phyloP scores from a whole-genome alignment of 92 coral and sea anemone species.

The Palythoa heliodiscus region DNA sequence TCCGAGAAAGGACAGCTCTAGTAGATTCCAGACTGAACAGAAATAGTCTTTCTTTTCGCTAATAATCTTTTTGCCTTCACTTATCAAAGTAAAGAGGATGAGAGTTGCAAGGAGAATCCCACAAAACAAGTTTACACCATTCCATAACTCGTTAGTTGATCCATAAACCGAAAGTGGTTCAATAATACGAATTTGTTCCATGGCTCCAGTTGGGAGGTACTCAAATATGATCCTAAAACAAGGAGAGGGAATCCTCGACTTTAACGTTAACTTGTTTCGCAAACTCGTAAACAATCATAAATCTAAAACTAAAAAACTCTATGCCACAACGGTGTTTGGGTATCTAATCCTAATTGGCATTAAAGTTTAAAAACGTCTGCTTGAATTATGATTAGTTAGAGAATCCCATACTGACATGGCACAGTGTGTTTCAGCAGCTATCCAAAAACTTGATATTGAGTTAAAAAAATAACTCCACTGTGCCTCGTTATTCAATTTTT shows the following conservation, averaged over 20 bases:
- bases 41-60: slow-evolving; percentile 50
- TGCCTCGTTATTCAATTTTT: too few relatives aligned
- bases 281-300: too few relatives aligned
- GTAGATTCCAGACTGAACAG: slow-evolving; percentile 72
- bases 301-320: too few relatives aligned
- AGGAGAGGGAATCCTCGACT: background rate
- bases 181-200: background rate
- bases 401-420: too few relatives aligned
- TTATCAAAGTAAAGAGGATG: slow-evolving; percentile 33
- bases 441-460: too few relatives aligned
- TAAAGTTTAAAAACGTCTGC: too few relatives aligned
- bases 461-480: too few relatives aligned
- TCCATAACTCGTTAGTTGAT: slow-evolving; percentile 8
- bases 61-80: slow-evolving; percentile 42
- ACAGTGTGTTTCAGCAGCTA: too few relatives aligned
- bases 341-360: too few relatives aligned
- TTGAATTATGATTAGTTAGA: too few relatives aligned
- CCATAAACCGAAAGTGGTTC: slow-evolving; percentile 8
- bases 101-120: slow-evolving; percentile 53
- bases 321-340: too few relatives aligned
- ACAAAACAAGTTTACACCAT: slow-evolving; percentile 7
- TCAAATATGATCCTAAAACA: slow-evolving; percentile 9
- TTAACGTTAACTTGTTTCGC: background rate
- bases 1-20: slow-evolving; percentile 54
- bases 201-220: slow-evolving; percentile 12